A percentile compares a stretch with the other conserved stretches of the same genome.
Evolutionary conservation across 2,113 vertebrate genomes (phyloP).

Genomic region (Pachycephala philippinensis): DNA sequence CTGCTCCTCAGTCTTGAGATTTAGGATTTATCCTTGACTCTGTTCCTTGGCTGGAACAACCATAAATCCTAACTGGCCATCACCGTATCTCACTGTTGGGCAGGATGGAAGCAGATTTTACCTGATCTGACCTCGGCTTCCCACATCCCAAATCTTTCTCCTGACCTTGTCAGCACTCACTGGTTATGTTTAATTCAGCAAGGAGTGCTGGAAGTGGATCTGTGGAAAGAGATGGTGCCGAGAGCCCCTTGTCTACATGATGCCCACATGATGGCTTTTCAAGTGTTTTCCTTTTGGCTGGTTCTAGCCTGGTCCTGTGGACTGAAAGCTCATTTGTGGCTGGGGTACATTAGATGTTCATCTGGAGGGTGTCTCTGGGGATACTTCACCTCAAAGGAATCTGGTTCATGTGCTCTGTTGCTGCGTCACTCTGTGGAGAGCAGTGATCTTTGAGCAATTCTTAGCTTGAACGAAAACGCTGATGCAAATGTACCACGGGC

Average conservation of each 20-base stretch:
- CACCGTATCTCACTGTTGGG: background rate
- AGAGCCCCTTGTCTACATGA: background rate
- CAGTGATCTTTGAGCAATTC: background rate
- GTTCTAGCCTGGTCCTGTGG: background rate
- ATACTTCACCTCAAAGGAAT: background rate
- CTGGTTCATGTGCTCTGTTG: background rate
- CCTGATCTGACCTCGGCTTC: background rate
- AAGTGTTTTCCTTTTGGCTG: background rate
- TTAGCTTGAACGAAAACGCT: background rate
- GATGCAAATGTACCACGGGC: background rate
- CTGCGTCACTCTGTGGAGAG: background rate
- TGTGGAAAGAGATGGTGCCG: rapidly evolving
- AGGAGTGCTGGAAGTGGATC: background rate
- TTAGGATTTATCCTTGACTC: background rate
- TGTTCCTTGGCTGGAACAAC: background rate
- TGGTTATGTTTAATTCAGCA: background rate
- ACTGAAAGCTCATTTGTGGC: background rate
- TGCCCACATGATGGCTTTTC: background rate
- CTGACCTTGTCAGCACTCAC: background rate
- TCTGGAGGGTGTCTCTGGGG: background rate
- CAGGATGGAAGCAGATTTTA: background rate
- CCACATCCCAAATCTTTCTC: background rate
- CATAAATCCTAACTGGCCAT: background rate
- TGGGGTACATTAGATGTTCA: background rate
- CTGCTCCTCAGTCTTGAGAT: background rate